These are phyloP conservation scores for Parus major DNA, from an alignment of 2,113 vertebrate genomes.

Conservation along the genomic window DNA sequence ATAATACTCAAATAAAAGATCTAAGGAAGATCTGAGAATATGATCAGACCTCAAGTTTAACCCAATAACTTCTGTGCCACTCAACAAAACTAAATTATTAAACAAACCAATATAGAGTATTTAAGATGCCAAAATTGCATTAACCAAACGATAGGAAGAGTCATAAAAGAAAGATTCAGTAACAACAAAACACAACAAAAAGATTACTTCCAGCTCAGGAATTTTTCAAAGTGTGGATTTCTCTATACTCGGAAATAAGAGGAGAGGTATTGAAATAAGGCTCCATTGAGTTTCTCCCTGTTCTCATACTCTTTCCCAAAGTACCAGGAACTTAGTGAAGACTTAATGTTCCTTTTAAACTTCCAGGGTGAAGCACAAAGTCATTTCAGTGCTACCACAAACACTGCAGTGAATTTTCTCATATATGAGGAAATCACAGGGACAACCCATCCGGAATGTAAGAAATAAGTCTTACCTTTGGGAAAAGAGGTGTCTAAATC, in stretches of 20 bases:
- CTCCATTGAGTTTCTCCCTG: background rate
- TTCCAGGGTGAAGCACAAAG: background rate
- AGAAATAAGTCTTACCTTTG: background rate
- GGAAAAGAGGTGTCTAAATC: background rate
- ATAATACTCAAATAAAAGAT: background rate
- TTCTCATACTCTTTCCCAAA: background rate
- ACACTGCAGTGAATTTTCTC: background rate
- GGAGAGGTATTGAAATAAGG: background rate
- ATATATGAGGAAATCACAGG: fast-evolving
- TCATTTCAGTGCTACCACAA: background rate
- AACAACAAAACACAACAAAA: background rate
- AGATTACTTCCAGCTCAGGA: background rate
- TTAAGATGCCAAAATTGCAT: background rate
- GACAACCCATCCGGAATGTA: background rate
- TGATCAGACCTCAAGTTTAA: background rate
- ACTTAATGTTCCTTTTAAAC: background rate
- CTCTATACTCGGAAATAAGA: background rate
- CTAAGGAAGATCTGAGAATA: background rate
- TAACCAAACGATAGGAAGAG: background rate
- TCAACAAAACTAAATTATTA: background rate
- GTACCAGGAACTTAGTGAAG: background rate
- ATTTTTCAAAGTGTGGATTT: background rate
- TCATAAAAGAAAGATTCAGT: background rate
- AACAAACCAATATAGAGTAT: background rate
- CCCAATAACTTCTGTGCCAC: background rate